These are phyloP conservation scores for Ptilorrhoa leucosticta DNA, from an alignment of 2,113 vertebrate genomes.

Conservation along the genomic window DNA sequence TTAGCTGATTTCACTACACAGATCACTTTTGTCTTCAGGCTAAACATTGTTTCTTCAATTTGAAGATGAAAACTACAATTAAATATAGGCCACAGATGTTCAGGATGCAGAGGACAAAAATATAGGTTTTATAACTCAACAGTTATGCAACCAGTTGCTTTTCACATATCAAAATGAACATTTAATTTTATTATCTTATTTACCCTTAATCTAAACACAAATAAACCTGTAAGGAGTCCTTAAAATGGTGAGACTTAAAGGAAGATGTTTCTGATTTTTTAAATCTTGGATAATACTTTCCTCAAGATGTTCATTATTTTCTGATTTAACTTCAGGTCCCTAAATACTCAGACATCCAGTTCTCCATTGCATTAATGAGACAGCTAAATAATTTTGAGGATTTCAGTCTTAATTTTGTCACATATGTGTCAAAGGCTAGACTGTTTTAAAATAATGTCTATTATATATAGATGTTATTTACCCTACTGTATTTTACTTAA, in stretches of 20 bases:
- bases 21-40: slow-evolving; percentile 51
- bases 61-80: slow-evolving; percentile 51
- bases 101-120: slow-evolving; percentile 57
- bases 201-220: neutral
- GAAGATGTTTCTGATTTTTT: neutral
- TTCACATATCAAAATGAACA: slow-evolving; percentile 14
- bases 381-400: neutral
- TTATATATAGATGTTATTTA: neutral
- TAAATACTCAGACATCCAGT: neutral
- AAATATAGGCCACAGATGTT: slow-evolving; percentile 68
- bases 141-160: slow-evolving; percentile 64
- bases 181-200: slow-evolving; percentile 32
- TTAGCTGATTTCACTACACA: slow-evolving; percentile 20
- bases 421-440: neutral
- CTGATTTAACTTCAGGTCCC: neutral
- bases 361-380: neutral
- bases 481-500: neutral
- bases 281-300: neutral
- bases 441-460: neutral
- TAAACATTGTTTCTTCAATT: slow-evolving; percentile 62
- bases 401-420: neutral
- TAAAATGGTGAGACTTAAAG: neutral
- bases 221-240: neutral
- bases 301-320: neutral
- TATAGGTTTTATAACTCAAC: slow-evolving; percentile 53